Base-by-base conservation (phyloP, 2,888 invertebrate genomes). In the Nomada goodeniana region DNA sequence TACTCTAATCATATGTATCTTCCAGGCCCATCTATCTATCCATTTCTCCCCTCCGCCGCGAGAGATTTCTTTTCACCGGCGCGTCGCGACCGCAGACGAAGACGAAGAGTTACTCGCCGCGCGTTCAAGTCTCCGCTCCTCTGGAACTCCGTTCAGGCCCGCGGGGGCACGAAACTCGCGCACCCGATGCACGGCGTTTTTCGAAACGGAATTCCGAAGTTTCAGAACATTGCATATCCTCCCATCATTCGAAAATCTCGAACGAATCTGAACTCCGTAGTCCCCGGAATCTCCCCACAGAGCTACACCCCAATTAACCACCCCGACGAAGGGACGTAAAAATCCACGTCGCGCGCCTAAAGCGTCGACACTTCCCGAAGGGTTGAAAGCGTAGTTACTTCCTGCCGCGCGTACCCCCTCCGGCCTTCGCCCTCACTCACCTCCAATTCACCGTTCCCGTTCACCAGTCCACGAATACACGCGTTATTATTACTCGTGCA, bases 401-500 rank as follows among this genome's bases (percentile, higher is more conserved):
- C 80, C 80, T 78, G 52, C 47, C 70, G 52, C n/a, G 5, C 29
- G 60, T 18, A 20, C 18, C n/a, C 4, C 29, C 50, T 20, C 36
- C 0, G 29, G n/a, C 44, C 20, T 4, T 55, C 29, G 11, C 47
- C 1, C 0, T 36, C 42, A 26, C 42, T 9, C 5, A 47, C 13
- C 52, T 60, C 29, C 60, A 36, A 36, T 36, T 36, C 36, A 7
- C 36, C 55, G 63, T 73, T 71, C 75, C 59, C 71, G 71, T 80
- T 74, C 75, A 73, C 72, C 61, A 63, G 42, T 50, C 50, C 78
- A 57, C 68, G 53, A 67, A 11, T 47, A 15, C 47, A 79, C 63
- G 86, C 81, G 84, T 86, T 86, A 82, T 87, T 88, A 88, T 88
- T 86, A 88, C 88, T 76, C 77, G 76, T 85, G 79, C 76, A 78